Conservation (phyloP, 2,797 vertebrate species). For the Enteromius fasciolatus region DNA sequence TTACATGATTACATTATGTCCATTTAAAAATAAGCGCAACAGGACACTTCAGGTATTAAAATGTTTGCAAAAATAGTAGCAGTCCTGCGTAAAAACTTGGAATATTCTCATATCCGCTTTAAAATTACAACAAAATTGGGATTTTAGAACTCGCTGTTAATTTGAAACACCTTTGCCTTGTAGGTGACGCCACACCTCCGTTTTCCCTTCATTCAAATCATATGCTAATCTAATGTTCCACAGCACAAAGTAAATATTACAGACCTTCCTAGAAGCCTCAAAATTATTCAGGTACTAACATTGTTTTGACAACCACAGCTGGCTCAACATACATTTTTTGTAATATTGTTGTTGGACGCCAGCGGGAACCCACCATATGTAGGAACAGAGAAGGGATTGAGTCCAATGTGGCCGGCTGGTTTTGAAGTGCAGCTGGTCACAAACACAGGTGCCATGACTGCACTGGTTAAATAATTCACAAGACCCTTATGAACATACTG, state of each 20-base stretch:
- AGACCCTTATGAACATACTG: background rate
- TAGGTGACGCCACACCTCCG: background rate
- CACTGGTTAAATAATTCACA: slow-evolving; percentile 22
- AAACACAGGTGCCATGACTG: slow-evolving; percentile 43
- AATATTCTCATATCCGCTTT: background rate
- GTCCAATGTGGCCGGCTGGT: slow-evolving; percentile 34
- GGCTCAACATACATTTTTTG: slow-evolving; percentile 31
- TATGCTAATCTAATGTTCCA: background rate
- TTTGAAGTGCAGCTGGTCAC: slow-evolving; percentile 51
- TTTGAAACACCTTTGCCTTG: background rate
- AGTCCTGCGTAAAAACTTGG: background rate
- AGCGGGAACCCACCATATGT: slow-evolving; percentile 53
- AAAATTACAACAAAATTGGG: background rate
- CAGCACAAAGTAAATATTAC: slow-evolving; percentile 17
- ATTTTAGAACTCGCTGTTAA: slow-evolving; percentile 14
- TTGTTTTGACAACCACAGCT: slow-evolving; percentile 35
- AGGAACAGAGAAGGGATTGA: slow-evolving; percentile 61
- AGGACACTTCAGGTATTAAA: slow-evolving; percentile 62
- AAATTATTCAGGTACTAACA: slow-evolving; percentile 15
- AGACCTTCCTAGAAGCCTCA: background rate
- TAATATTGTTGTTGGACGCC: slow-evolving; percentile 65
- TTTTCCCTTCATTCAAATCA: slow-evolving; percentile 35
- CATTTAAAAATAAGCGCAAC: slow-evolving; percentile 58
- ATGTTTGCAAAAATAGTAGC: slow-evolving; percentile 66
- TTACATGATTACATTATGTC: slow-evolving; percentile 72